These are phyloP conservation scores for Bombylius major DNA, from an alignment of 2,888 invertebrate species.

Conservation along the genomic window DNA sequence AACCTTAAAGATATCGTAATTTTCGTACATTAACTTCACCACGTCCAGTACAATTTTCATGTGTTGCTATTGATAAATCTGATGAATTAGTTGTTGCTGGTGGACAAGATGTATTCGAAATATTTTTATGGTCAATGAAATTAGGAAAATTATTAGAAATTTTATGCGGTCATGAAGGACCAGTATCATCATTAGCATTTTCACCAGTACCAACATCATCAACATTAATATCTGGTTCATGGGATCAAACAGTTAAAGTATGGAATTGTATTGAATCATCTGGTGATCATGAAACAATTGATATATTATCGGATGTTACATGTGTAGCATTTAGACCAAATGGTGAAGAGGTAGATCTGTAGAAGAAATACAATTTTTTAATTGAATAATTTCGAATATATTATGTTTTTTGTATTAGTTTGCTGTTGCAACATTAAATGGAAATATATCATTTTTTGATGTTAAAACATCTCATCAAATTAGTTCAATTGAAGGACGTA, in stretches of 20 bases:
- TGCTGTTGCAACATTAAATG: slow-evolving; percentile 84
- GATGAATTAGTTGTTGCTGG: slow-evolving; percentile 93
- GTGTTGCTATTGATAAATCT: slow-evolving; percentile 75
- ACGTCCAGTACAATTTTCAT: slow-evolving; percentile 81
- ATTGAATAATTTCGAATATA: neutral
- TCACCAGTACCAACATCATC: slow-evolving; percentile 59
- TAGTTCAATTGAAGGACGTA: slow-evolving; percentile 72
- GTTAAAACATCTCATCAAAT: slow-evolving; percentile 56
- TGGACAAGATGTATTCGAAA: slow-evolving; percentile 86
- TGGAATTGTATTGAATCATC: slow-evolving; percentile 86
- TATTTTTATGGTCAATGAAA: slow-evolving; percentile 93
- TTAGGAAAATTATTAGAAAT: slow-evolving; percentile 83
- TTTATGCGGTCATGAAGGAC: slow-evolving; percentile 86
- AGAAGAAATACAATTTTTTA: too few relatives aligned
- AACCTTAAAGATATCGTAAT: slow-evolving; percentile 72
- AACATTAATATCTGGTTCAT: slow-evolving; percentile 74
- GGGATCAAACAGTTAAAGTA: slow-evolving; percentile 85
- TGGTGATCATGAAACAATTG: slow-evolving; percentile 67
- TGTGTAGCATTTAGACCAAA: slow-evolving; percentile 79
- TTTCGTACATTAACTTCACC: slow-evolving; percentile 94
- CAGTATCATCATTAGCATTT: slow-evolving; percentile 73
- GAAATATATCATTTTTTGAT: slow-evolving; percentile 71
- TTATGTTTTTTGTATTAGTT: slow-evolving; percentile 38
- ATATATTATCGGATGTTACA: slow-evolving; percentile 65
- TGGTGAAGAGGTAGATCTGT: slow-evolving; percentile 56